These are phyloP conservation scores for Isurus oxyrinchus DNA, from an alignment of 2,113 vertebrate species.

Conservation along the genomic window DNA sequence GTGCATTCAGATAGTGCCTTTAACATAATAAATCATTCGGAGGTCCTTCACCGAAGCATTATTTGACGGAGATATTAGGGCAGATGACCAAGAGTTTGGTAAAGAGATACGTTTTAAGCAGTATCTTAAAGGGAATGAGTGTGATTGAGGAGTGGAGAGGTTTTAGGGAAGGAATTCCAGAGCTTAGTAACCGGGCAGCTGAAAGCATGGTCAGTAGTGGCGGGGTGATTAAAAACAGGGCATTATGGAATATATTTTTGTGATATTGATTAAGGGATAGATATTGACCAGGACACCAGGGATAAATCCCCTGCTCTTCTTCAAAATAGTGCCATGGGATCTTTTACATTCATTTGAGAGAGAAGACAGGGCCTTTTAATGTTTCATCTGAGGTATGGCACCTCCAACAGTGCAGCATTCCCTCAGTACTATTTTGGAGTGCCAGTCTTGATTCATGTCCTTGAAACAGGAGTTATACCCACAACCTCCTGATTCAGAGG, in stretches of 20 bases:
- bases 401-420: neutral
- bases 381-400: neutral
- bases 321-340: neutral
- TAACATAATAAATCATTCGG: neutral
- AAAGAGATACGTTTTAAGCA: neutral
- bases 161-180: neutral
- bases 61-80: neutral
- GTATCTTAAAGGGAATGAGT: neutral
- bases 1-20: neutral
- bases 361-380: neutral
- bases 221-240: neutral
- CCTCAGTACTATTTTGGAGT: neutral
- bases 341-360: neutral
- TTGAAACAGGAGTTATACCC: neutral
- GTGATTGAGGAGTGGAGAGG: too few species aligned
- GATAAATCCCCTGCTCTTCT: neutral
- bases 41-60: neutral
- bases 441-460: neutral
- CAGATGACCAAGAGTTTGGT: neutral
- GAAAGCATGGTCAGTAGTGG: neutral
- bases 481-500: neutral
- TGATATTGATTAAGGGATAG: neutral
- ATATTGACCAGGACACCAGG: neutral
- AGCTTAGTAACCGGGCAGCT: neutral
- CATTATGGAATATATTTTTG: neutral